Evolutionary conservation across 1,140 invertebrate genomes (phyloP), one percentile per base, ranked within the genome.

Genomic region (Hormaphis cornu): DNA sequence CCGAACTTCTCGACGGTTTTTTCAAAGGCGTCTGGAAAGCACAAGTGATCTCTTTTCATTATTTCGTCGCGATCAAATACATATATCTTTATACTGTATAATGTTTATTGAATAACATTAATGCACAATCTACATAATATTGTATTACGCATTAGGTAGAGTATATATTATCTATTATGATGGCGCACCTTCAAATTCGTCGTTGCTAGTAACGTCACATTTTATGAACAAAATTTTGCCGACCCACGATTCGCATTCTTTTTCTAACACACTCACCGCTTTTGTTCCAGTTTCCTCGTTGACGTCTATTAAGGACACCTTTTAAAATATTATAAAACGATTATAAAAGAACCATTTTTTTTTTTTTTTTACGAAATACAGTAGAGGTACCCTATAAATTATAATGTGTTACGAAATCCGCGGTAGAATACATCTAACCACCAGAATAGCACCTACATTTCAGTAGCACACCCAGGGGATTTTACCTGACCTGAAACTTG

Each of bases 111-210:
- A 20, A 54, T 54, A 18, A 33, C 35, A 1, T 24, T 4, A 8
- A 40, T 58, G 16, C 5, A 22, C 0, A 9, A 26, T 10, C 9
- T 22, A 24, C 14, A 24, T 26, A 30, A 18, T 16, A 14, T 16
- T 37, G 37, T 37, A 4, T 37, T 8, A 56, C 10, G n/a, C 12
- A 37, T n/a, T 22, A 26, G 14, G 18, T n/a, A 12, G 18, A 16
- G 1, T 16, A 16, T 24, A 24, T 40, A 37, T 58, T n/a, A n/a
- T n/a, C n/a, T n/a, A n/a, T n/a, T n/a, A n/a, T n/a, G n/a, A n/a
- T n/a, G n/a, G n/a, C n/a, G 14, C 37, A 63, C 58, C 58, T 46
- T 63, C 40, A n/a, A 63, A 63, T 30, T 63, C 24, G 9, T 20
- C 16, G 28, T 63, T 20, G 7, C 30, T 63, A 4, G 58, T 63